These are phyloP conservation scores for Eupithecia subfuscata DNA, from an alignment of 2,888 invertebrate species.

Conservation along the genomic window DNA sequence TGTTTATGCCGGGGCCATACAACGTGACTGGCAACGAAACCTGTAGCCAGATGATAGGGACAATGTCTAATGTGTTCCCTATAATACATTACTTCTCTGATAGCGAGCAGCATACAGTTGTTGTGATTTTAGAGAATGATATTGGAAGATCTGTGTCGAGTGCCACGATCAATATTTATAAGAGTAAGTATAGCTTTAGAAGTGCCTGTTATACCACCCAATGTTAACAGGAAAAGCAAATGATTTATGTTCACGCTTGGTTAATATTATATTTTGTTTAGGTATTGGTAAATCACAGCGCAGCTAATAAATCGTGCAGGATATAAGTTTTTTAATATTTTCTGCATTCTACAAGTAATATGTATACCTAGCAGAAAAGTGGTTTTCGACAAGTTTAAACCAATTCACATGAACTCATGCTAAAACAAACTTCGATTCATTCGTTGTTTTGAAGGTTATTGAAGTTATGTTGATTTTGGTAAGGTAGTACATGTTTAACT, in stretches of 20 bases:
- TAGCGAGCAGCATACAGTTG: slow-evolving; percentile 89
- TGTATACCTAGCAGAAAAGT: no score
- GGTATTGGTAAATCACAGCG: no score
- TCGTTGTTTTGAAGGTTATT: no score
- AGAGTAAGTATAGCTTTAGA: slow-evolving; percentile 84
- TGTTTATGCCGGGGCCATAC: slow-evolving; percentile 85
- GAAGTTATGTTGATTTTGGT: no score
- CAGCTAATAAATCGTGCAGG: no score
- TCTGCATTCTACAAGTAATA: no score
- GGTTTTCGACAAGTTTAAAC: no score
- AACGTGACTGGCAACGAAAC: slow-evolving; percentile 92
- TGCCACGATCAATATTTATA: slow-evolving; percentile 91
- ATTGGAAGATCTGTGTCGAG: slow-evolving; percentile 88
- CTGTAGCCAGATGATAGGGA: slow-evolving; percentile 74
- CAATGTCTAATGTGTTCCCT: slow-evolving; percentile 84
- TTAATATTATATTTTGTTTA: background rate
- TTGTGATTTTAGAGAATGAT: slow-evolving; percentile 91
- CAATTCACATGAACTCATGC: no score
- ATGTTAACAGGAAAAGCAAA: background rate
- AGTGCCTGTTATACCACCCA: background rate
- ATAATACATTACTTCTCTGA: slow-evolving; percentile 88
- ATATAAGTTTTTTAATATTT: no score
- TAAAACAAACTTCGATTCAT: no score
- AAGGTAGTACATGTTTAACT: no score
- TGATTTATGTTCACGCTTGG: background rate